Conservation (phyloP, 2,797 vertebrate genomes). For the Poeciliopsis presidionis region DNA sequence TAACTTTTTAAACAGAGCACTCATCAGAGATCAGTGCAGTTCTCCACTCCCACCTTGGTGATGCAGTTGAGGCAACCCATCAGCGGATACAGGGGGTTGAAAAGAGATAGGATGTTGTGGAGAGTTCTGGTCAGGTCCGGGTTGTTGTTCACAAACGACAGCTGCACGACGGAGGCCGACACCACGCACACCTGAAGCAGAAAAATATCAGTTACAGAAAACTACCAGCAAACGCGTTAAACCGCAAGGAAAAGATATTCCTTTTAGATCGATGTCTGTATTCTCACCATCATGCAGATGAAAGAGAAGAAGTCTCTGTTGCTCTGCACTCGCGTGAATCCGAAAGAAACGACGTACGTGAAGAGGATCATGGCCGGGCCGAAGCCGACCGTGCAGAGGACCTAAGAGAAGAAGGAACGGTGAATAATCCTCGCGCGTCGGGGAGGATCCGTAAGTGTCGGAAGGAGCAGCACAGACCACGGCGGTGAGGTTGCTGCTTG, state of each 20-base stretch:
- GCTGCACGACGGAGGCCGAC: constrained; percentile 78
- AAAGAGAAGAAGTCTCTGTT: constrained; percentile 89
- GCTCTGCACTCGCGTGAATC: constrained; percentile 84
- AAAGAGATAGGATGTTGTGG: constrained; percentile 77
- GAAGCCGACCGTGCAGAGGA: constrained; percentile 77
- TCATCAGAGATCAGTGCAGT: neutral
- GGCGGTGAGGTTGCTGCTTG: constrained; percentile 71
- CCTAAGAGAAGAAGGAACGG: constrained; percentile 62
- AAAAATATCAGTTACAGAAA: neutral
- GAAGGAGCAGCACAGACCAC: constrained; percentile 71
- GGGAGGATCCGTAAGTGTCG: neutral
- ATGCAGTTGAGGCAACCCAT: constrained; percentile 85
- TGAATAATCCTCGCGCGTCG: neutral
- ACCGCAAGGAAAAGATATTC: neutral
- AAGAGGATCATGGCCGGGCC: constrained; percentile 85
- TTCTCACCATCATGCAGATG: constrained; percentile 85
- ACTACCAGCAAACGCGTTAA: neutral
- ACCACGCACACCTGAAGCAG: constrained; percentile 78
- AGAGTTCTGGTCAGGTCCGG: constrained; percentile 63
- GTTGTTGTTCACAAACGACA: constrained; percentile 71
- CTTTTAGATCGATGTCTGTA: neutral
- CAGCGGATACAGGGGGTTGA: constrained; percentile 83
- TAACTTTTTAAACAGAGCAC: neutral
- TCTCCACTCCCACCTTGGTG: constrained; percentile 71
- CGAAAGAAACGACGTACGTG: constrained; percentile 86